Evolutionary conservation across 1,140 invertebrate species (phyloP), one percentile per base, ranked within the genome.

Genomic region (Euschistus heros): DNA sequence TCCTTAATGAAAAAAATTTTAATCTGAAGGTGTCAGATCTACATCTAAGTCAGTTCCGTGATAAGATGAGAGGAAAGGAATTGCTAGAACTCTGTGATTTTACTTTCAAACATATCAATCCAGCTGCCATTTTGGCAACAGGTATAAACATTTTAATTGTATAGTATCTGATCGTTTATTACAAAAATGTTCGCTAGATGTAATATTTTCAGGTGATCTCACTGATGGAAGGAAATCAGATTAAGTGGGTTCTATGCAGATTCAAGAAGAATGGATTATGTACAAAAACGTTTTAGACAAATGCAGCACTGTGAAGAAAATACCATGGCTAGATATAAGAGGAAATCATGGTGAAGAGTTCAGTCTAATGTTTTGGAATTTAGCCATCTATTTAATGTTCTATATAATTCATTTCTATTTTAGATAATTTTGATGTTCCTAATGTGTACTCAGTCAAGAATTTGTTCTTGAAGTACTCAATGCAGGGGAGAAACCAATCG

Each of bases 351-450:
- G 92, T 94, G 79, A 17, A 37, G 6, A 26, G 1, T 20, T 8
- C n/a, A 1, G 10, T 20, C 6, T 50, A 18, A 50, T 20, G n/a
- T n/a, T 20, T 4, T 50, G 24, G 6, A 17, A 17, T 52, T 27
- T 57, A 27, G 6, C 3, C 13, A 37, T 1, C 24, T 8, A 57
- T 57, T 57, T n/a, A n/a, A 52, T 52, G 13, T 6, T 6, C n/a
- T 60, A 37, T 37, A 1, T 37, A 37, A 37, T 37, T 10, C 33
- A 13, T 37, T 37, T 37, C 13, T 60, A 30, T 83, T 86, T 42
- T 77, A 94, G 92, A 96, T 83, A 92, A 92, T 75, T 95, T 95
- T 77, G 89, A 93, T 77, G 86, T 94, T 44, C 79, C 84, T 57
- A 77, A 81, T 69, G 73, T 83, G 62, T 78, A 83, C 65, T 84